Evolutionary conservation across 2,888 invertebrate species (phyloP), one percentile per base, ranked within the genome.

Genomic region (Parelbella ahira): DNA sequence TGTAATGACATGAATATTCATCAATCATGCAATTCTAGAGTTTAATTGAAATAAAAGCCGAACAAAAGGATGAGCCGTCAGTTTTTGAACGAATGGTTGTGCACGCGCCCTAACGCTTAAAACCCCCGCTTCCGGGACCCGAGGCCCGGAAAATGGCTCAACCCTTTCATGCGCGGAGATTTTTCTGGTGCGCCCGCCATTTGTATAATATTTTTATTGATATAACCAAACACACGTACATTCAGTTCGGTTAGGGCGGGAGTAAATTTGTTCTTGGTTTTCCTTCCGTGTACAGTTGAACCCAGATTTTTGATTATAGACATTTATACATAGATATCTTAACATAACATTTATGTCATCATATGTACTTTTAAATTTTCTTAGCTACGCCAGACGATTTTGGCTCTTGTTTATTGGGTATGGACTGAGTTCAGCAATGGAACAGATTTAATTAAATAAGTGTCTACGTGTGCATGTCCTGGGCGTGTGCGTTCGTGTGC

Each of bases 201-300:
- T 23, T 30, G 23, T 24, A 30, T 21, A 13, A 36, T 36, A 36
- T 36, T 36, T 38, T 38, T 38, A 38, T 38, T 38, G 38, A 38
- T 30, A 29, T 23, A 30, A 38, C 29, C 29, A 8, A 38, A 38
- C 29, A 10, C 29, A 8, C 13, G 33, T 33, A 29, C 15, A 15
- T 25, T 23, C 13, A 10, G 28, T 21, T 21, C 15, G n/a, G 37
- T 21, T 29, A 9, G 9, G 4, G 4, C 7, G 13, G 2, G 20
- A 1, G 20, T 37, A 27, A 12, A 12, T 37, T 27, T 27, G 12
- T 7, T 7, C 20, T 18, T 5, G 19, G 19, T 11, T 30, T 10
- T 15, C 18, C 20, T 20, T 3, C n/a, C 15, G 15, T 15, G 15
- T 15, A 15, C 3, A 3, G 15, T 15, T 15, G 15, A 3, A 15